These are phyloP conservation scores for Aphodius granarius DNA, from an alignment of 2,888 invertebrate species.

Conservation along the genomic window DNA sequence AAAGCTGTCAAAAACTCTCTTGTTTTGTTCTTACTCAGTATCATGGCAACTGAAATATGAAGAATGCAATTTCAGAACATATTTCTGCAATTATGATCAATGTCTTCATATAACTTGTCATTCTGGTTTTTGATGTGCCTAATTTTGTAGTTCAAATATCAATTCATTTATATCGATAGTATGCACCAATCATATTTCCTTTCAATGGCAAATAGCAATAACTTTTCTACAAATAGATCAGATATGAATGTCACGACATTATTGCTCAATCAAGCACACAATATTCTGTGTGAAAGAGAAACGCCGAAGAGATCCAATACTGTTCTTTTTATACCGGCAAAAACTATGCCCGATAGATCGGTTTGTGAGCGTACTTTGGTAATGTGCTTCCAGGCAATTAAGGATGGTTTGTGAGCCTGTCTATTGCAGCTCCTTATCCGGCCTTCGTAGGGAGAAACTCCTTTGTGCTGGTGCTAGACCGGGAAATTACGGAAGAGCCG, in stretches of 20 bases:
- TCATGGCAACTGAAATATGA: too few relatives aligned
- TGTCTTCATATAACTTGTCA: too few relatives aligned
- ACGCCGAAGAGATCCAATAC: background rate
- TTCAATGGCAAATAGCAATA: background rate
- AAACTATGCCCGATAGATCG: background rate
- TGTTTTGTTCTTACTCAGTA: too few relatives aligned
- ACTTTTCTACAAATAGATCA: background rate
- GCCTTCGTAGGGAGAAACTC: background rate
- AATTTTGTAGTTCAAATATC: too few relatives aligned
- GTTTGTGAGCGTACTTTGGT: background rate
- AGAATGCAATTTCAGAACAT: background rate
- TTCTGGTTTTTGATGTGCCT: too few relatives aligned
- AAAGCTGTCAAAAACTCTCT: background rate
- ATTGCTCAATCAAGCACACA: background rate
- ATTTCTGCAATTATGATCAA: too few relatives aligned
- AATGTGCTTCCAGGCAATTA: background rate
- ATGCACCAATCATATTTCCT: too few relatives aligned
- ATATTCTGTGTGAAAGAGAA: background rate
- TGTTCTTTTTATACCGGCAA: background rate
- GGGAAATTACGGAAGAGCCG: background rate
- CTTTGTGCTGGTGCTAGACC: background rate
- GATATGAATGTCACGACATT: background rate
- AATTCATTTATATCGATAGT: too few relatives aligned
- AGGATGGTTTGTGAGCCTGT: background rate
- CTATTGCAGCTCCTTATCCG: background rate